These are phyloP conservation scores for Lycaena phlaeas DNA, from an alignment of 2,888 invertebrate species.

Conservation along the genomic window DNA sequence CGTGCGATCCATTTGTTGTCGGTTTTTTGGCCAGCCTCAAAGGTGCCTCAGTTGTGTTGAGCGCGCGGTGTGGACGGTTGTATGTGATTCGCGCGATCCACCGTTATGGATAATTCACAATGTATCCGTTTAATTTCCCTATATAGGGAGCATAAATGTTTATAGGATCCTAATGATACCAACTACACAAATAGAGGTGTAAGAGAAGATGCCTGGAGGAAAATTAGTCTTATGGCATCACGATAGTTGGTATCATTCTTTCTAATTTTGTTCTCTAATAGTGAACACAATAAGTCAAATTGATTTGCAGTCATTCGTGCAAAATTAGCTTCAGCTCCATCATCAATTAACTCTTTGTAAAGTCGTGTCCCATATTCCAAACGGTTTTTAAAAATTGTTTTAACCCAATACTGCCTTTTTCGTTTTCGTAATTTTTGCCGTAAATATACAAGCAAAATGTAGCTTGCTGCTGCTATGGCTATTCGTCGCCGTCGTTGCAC, in stretches of 20 bases:
- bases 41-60: background rate
- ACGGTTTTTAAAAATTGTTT: constrained; percentile 8
- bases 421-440: constrained; percentile 10
- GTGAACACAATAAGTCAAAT: background rate
- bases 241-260: too few relatives aligned
- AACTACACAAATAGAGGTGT: too few relatives aligned
- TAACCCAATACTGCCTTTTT: constrained; percentile 10
- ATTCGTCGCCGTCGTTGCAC: too few relatives aligned
- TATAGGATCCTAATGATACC: too few relatives aligned
- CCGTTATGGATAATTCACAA: too few relatives aligned
- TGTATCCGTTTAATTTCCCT: too few relatives aligned
- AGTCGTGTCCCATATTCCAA: constrained; percentile 10
- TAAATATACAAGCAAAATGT: too few relatives aligned
- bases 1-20: constrained; percentile 7
- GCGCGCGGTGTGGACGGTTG: background rate
- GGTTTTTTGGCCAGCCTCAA: background rate
- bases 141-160: too few relatives aligned
- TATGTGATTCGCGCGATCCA: too few relatives aligned
- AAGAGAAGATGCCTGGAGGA: too few relatives aligned
- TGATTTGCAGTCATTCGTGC: background rate
- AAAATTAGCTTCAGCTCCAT: background rate
- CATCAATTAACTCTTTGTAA: constrained; percentile 10
- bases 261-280: background rate
- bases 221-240: background rate
- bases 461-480: too few relatives aligned